These are phyloP conservation scores for Brachystomella parvula DNA, from an alignment of 1,140 invertebrate species.

Conservation along the genomic window DNA sequence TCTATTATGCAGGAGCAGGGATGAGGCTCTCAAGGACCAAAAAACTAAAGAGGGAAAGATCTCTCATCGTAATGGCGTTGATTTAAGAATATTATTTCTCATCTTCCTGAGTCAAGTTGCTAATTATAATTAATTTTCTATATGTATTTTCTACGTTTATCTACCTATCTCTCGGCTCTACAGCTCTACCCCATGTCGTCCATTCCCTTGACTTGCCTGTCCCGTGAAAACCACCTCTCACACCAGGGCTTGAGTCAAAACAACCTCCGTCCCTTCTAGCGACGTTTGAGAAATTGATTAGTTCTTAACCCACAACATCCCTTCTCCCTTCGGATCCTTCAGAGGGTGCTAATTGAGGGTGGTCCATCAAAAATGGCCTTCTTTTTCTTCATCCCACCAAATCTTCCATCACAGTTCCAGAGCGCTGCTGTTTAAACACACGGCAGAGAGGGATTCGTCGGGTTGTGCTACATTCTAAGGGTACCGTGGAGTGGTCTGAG, in stretches of 20 bases:
- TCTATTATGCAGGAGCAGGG: no score
- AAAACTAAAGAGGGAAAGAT: no score
- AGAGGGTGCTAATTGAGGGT: slow-evolving; percentile 10
- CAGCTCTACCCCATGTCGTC: background rate
- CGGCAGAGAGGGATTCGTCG: background rate
- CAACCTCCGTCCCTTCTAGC: background rate
- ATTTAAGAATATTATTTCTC: no score
- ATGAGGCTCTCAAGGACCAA: no score
- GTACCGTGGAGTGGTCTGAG: no score
- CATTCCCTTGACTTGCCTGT: background rate
- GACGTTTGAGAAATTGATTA: slow-evolving; percentile 5
- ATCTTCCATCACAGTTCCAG: background rate
- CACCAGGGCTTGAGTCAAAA: background rate
- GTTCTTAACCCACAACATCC: background rate
- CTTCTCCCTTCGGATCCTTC: background rate
- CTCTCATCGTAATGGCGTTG: no score
- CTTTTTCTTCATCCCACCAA: background rate
- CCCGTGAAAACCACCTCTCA: background rate
- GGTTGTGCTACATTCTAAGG: no score
- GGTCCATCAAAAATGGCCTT: background rate
- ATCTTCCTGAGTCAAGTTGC: no score
- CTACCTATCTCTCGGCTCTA: no score
- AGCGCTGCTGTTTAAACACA: background rate
- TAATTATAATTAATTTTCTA: no score
- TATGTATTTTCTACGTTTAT: no score